Evolutionary conservation across 2,888 invertebrate genomes (phyloP).

Genomic region (Suillia variegata): DNA sequence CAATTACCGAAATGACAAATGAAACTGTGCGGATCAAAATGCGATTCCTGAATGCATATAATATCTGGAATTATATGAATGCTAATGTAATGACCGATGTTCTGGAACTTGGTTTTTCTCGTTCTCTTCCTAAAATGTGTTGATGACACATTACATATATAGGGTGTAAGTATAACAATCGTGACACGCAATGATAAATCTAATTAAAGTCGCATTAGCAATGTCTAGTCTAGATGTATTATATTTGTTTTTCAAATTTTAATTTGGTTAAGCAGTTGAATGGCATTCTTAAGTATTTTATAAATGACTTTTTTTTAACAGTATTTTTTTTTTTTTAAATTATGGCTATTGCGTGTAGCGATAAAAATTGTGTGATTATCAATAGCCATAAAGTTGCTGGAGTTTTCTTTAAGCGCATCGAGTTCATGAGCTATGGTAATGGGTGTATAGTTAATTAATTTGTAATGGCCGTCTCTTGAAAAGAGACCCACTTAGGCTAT

Average conservation of each 20-base stretch:
- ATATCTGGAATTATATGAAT: background rate
- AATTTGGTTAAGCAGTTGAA: constrained; percentile 9
- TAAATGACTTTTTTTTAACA: background rate
- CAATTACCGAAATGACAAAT: constrained; percentile 19
- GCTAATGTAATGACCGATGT: constrained; percentile 16
- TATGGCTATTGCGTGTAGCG: too few species aligned
- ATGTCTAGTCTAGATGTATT: too few species aligned
- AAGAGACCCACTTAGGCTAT: too few species aligned
- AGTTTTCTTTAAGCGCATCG: too few species aligned
- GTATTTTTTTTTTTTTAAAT: background rate
- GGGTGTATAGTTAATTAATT: too few species aligned
- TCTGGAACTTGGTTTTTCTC: constrained; percentile 3
- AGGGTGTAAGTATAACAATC: constrained; percentile 44
- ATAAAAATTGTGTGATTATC: too few species aligned
- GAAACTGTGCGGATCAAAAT: background rate
- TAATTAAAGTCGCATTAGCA: constrained; percentile 42
- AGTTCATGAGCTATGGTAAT: too few species aligned
- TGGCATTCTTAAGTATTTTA: background rate
- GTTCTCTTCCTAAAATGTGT: constrained; percentile 1
- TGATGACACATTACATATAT: constrained; percentile 15
- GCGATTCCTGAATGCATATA: background rate
- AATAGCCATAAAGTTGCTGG: too few species aligned
- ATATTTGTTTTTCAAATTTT: constrained; percentile 15
- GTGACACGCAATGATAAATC: constrained; percentile 22
- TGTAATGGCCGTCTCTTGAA: too few species aligned